Evolutionary conservation across 35 echinoderm and acorn worm genomes (phyloP).

Genomic region (Ptychodera flava): DNA sequence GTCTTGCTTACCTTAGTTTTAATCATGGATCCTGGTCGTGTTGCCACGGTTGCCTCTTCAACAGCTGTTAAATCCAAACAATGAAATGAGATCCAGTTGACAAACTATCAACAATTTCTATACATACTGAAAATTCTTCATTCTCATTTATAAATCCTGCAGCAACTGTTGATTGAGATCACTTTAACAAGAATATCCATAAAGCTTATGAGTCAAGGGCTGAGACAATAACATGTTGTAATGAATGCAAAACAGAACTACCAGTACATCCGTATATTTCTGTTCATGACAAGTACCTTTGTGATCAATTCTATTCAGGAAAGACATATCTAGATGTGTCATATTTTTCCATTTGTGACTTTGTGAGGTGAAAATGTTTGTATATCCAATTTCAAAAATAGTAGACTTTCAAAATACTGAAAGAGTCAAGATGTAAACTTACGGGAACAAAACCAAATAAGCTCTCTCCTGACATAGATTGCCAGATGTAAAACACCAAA

Average conservation of each 20-base stretch:
- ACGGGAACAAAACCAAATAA: constrained; percentile 98
- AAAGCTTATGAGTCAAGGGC: background rate
- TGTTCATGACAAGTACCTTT: too few species aligned
- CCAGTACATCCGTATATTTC: too few species aligned
- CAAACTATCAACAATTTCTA: background rate
- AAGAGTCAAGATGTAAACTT: too few species aligned
- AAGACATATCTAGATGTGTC: too few species aligned
- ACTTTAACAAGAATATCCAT: background rate
- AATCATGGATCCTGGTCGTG: constrained; percentile 70
- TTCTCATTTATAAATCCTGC: background rate
- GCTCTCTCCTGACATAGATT: constrained; percentile 83
- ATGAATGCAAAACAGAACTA: too few species aligned
- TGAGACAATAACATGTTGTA: too few species aligned
- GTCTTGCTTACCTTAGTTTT: constrained; percentile 83
- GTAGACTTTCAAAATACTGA: too few species aligned
- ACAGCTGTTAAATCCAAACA: constrained; percentile 45
- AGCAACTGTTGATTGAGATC: background rate
- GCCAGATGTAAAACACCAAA: constrained; percentile 63
- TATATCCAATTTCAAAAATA: background rate
- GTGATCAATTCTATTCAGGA: too few species aligned
- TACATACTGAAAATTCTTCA: background rate
- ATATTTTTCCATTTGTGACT: too few species aligned
- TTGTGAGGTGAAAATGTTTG: too few species aligned
- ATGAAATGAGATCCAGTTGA: background rate
- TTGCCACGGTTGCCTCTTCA: constrained; percentile 80